These are phyloP conservation scores for Tribolium castaneum DNA, from an alignment of 1,140 invertebrate species.

Conservation along the genomic window DNA sequence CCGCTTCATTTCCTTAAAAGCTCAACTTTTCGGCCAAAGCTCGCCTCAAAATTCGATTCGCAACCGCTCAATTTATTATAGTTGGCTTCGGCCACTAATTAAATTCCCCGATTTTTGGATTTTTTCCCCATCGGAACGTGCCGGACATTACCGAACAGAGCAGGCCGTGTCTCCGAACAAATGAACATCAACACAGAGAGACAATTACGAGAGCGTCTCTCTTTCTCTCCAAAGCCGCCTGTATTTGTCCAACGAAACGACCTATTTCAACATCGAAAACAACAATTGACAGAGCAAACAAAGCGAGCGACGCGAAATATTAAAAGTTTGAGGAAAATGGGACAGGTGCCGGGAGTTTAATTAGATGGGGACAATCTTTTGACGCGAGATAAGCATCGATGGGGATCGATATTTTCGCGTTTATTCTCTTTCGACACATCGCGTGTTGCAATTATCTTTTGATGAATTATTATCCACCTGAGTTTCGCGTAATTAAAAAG, in stretches of 20 bases:
- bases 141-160: slow-evolving; percentile 1
- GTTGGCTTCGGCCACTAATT: background rate
- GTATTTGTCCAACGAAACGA: background rate
- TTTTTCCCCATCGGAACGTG: background rate
- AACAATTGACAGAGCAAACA: slow-evolving; percentile 26
- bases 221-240: background rate
- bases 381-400: too few species aligned
- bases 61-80: background rate
- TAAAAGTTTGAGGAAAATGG: too few species aligned
- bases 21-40: background rate
- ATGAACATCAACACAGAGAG: slow-evolving; percentile 13
- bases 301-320: background rate
- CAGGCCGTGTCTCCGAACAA: slow-evolving; percentile 7
- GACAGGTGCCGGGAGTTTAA: too few species aligned
- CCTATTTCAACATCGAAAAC: slow-evolving; percentile 14
- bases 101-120: background rate
- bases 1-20: background rate
- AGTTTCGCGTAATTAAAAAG: too few species aligned
- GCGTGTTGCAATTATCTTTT: too few species aligned
- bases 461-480: too few species aligned
- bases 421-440: too few species aligned
- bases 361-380: too few species aligned
- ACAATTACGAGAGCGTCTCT: slow-evolving; percentile 19
- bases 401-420: too few species aligned
- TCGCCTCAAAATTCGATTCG: background rate